phyloP scores from a whole-genome alignment of 2,888 invertebrate genomes.

The Drosophila acutilabella region DNA sequence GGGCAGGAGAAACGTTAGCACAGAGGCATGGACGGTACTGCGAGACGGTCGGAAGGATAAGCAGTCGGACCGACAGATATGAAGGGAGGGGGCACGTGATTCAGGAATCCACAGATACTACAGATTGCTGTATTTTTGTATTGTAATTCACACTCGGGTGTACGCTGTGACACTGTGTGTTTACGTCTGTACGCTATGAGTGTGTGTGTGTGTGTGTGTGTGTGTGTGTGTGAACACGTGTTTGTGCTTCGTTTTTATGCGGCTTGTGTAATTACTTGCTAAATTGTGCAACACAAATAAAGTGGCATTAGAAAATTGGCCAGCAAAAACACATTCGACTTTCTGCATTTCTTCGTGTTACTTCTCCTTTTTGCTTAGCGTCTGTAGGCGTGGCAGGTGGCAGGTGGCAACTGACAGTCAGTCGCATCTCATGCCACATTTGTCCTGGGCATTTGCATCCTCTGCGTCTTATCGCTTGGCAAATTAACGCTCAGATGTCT shows the following conservation, averaged over 20 bases:
- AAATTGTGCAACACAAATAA: constrained; percentile 74
- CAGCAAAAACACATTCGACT: constrained; percentile 28
- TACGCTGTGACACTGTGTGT: too few species aligned
- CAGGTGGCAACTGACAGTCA: neutral
- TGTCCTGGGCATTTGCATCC: constrained; percentile 32
- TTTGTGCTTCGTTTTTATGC: constrained; percentile 30
- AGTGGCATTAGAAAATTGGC: constrained; percentile 54
- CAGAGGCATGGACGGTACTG: neutral
- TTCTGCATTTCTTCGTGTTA: too few species aligned
- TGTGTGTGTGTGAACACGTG: constrained; percentile 2
- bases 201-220: neutral
- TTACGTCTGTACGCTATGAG: too few species aligned
- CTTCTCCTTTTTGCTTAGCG: too few species aligned
- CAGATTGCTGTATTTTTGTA: constrained; percentile 30
- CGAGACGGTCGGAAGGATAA: neutral
- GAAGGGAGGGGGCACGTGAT: neutral
- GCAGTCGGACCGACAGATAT: neutral
- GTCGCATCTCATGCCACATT: constrained; percentile 29
- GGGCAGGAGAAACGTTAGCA: neutral
- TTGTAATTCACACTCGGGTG: constrained; percentile 31
- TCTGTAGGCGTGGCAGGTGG: neutral
- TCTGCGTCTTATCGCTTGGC: constrained; percentile 55
- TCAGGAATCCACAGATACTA: constrained; percentile 21
- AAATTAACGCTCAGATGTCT: constrained; percentile 60
- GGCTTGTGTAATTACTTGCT: constrained; percentile 67